phyloP scores from a whole-genome alignment of 2,888 invertebrate species.

The Trachelus iudaicus region DNA sequence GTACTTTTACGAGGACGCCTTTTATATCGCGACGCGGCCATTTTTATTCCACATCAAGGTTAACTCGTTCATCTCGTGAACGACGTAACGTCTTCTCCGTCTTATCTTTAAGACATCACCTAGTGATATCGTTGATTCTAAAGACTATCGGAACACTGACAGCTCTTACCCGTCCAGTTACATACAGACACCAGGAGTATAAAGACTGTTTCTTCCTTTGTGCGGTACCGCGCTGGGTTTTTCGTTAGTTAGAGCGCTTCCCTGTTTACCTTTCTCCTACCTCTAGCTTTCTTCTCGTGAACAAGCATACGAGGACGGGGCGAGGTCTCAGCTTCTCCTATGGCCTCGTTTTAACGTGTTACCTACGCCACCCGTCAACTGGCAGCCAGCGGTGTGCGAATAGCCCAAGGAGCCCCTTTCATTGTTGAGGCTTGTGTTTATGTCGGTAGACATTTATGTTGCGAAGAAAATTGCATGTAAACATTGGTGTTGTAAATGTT shows the following conservation, averaged over 20 bases:
- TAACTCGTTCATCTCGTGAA: constrained; percentile 3
- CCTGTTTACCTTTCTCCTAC: background rate
- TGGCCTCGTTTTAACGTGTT: background rate
- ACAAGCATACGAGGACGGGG: background rate
- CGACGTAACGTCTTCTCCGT: background rate
- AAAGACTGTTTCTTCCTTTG: background rate
- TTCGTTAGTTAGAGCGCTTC: background rate
- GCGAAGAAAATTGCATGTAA: constrained; percentile 14
- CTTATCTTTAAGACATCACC: background rate
- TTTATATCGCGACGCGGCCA: constrained; percentile 19
- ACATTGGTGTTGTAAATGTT: background rate
- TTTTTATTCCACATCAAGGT: constrained; percentile 15
- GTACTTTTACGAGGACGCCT: constrained; percentile 12
- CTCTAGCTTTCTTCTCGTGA: background rate
- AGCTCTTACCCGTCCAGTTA: background rate
- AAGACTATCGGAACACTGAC: background rate
- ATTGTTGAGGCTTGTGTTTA: background rate
- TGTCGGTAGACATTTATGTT: constrained; percentile 9
- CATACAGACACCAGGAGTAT: background rate
- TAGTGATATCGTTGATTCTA: background rate
- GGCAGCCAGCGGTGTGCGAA: background rate
- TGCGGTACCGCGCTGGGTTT: background rate
- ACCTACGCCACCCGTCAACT: background rate
- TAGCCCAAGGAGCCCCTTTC: background rate
- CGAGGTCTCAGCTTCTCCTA: background rate